Evolutionary conservation across 2,888 invertebrate species (phyloP).

Genomic region (Achlya flavicornis): DNA sequence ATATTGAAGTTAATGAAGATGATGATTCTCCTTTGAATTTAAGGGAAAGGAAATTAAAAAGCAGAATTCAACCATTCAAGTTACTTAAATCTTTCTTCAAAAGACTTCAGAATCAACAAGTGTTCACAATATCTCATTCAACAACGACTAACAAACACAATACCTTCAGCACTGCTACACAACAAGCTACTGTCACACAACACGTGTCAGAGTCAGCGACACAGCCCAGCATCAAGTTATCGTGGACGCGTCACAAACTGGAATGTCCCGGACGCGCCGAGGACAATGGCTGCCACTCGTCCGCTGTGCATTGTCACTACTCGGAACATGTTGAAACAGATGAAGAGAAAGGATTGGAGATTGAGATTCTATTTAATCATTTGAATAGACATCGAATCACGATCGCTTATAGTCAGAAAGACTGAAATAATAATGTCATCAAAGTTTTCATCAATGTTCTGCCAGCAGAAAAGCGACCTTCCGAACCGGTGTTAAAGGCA

Average conservation of each 20-base stretch:
- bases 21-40: background rate
- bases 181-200: no score
- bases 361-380: no score
- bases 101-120: background rate
- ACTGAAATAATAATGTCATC: no score
- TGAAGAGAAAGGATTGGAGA: no score
- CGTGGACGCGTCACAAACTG: background rate
- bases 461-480: no score
- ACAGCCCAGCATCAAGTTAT: background rate
- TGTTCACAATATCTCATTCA: background rate
- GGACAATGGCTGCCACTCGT: background rate
- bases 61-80: no score
- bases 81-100: no score
- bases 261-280: background rate
- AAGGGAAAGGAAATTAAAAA: background rate
- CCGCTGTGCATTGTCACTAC: background rate
- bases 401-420: no score
- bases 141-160: background rate
- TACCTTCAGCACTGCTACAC: background rate
- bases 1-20: background rate
- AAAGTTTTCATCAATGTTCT: no score
- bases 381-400: no score
- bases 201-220: background rate
- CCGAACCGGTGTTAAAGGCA: no score
- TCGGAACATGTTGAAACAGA: no score